Base-by-base conservation (phyloP, 2,113 vertebrate species). In the Campylomormyrus numenius region DNA sequence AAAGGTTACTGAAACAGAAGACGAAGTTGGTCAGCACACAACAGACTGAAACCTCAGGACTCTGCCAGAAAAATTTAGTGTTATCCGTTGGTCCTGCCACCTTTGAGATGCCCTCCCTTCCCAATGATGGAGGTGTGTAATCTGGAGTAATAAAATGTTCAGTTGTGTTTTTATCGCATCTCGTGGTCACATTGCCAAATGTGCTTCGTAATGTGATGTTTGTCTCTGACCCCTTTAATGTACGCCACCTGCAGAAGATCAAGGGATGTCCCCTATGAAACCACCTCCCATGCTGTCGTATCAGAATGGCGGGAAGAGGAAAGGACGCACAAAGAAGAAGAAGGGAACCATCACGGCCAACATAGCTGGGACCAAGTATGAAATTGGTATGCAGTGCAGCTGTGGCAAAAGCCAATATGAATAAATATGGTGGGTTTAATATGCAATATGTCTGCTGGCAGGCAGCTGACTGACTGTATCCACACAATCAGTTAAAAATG, bases 341-440 rank as follows among this genome's bases (percentile, higher is more conserved):
- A 97, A 98, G 93, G 97, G 96, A 91, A 92, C 93, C 39, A 99
- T 99, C 94, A 96, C 96, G 21, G 97, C 97, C 90, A 99, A 99
- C 88, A 95, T 99, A 0, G 94, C 96, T 58, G 98, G 98, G 93
- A 99, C 98, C 90, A 99, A 99, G 96, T 99, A 99, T 92, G 98
- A 99, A 95, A 99, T 99, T 31, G 98, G 98, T 99, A 98, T 13
- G 85, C 56, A 35, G 50, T 58, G 80, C 74, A 35, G 52, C 19
- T 27, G 21, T 62, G 13, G 31, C 3, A 11, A 39, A 88, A 24
- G 3, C 17, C 17, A 8, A 24, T 39, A 10, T 9, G 17, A n/a
- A 31, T 52, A 66, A 24, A 66, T 70, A 83, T 31, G 45, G n/a
- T 52, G 85, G 46, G 11, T 50, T 46, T 85, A 50, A 50, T 21